These are phyloP conservation scores for Dynastes grantii DNA, from an alignment of 2,888 invertebrate genomes.

Conservation along the genomic window DNA sequence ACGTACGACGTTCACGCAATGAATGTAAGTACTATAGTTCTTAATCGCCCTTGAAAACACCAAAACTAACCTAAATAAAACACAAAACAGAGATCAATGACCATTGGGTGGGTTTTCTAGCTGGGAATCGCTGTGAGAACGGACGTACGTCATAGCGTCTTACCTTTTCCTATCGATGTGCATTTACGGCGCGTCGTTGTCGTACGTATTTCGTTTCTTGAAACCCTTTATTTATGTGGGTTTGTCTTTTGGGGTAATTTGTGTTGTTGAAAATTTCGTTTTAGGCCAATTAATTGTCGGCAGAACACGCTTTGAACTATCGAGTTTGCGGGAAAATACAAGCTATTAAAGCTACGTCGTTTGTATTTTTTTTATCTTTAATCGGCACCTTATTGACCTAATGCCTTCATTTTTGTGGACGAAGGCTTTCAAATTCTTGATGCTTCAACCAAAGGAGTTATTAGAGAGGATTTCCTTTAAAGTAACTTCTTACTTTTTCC, in stretches of 20 bases:
- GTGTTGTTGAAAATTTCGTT: constrained; percentile 47
- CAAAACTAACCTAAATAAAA: constrained; percentile 52
- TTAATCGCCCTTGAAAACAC: constrained; percentile 25
- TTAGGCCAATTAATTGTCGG: constrained; percentile 38
- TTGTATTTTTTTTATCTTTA: constrained; percentile 4
- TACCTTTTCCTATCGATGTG: constrained; percentile 50
- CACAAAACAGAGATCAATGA: constrained; percentile 68
- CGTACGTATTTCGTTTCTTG: constrained; percentile 42
- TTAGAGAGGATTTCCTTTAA: not conserved
- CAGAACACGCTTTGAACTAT: constrained; percentile 34
- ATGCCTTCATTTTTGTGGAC: constrained; percentile 17
- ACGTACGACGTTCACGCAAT: constrained; percentile 49
- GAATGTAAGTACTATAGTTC: constrained; percentile 53
- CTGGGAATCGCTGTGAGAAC: constrained; percentile 58
- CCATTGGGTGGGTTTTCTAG: constrained; percentile 69
- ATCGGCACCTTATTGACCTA: constrained; percentile 28
- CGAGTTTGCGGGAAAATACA: not conserved
- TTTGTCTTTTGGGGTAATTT: constrained; percentile 52
- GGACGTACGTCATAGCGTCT: constrained; percentile 57
- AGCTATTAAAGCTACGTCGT: not conserved
- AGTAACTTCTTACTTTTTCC: no score
- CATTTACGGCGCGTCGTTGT: not conserved
- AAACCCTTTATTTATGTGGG: constrained; percentile 49
- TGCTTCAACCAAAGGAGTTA: not conserved
- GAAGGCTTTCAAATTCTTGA: not conserved